These are phyloP conservation scores for Ceraclea dissimilis DNA, from an alignment of 2,888 invertebrate species.

Conservation along the genomic window DNA sequence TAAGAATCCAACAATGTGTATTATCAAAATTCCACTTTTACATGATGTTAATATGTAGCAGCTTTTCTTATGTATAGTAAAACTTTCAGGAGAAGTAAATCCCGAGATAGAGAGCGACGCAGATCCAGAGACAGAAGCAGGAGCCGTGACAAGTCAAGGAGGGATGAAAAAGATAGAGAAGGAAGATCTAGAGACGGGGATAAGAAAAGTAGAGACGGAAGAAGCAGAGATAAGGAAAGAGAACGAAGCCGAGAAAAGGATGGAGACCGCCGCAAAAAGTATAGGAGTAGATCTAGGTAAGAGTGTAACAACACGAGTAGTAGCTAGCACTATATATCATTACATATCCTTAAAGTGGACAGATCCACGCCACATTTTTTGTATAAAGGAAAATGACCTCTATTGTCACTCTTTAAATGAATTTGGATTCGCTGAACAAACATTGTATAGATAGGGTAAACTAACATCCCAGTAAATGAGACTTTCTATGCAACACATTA, in stretches of 20 bases:
- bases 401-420: no score
- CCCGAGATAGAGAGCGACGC: constrained; percentile 46
- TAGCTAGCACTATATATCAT: background rate
- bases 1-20: no score
- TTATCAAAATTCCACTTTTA: no score
- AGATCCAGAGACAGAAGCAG: constrained; percentile 45
- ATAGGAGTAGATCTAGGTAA: constrained; percentile 37
- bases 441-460: no score
- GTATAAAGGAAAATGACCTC: no score
- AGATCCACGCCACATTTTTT: no score
- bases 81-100: constrained; percentile 32
- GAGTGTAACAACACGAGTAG: background rate
- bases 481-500: no score
- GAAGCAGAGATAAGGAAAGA: constrained; percentile 35
- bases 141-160: constrained; percentile 31
- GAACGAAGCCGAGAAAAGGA: constrained; percentile 31
- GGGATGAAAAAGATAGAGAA: constrained; percentile 32
- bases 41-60: no score
- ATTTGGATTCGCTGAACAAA: no score
- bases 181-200: constrained; percentile 31
- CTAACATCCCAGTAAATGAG: no score
- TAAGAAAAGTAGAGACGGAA: constrained; percentile 28
- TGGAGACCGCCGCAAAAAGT: constrained; percentile 32
- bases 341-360: no score
- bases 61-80: no score